These are phyloP conservation scores for Pseudorhiza aurosa DNA, from an alignment of 30 jellyfish, hydroid and myxozoan species.

Conservation along the genomic window DNA sequence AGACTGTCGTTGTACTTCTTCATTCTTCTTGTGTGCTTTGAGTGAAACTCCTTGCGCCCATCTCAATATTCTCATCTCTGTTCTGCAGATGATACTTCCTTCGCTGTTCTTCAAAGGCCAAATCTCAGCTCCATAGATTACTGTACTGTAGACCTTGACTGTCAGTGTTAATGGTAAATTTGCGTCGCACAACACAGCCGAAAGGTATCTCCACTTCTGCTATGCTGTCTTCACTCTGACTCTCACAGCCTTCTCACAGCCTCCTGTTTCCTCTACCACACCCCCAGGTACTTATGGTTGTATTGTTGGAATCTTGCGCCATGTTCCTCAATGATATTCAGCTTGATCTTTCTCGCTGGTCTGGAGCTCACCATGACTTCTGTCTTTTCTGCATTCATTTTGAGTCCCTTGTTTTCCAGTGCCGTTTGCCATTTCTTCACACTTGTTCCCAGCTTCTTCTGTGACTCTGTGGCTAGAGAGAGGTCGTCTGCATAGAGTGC, in stretches of 20 bases:
- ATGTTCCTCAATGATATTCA: background rate
- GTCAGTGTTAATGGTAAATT: background rate
- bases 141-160: background rate
- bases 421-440: background rate
- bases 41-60: too few species aligned
- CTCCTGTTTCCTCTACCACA: constrained; percentile 5
- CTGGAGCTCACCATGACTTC: background rate
- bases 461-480: background rate
- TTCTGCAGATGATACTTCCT: too few species aligned
- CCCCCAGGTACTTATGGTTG: too few species aligned
- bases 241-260: background rate
- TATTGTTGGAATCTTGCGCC: background rate
- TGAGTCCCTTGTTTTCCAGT: constrained; percentile 13
- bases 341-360: background rate
- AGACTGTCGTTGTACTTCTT: too few species aligned
- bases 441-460: background rate
- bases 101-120: too few species aligned
- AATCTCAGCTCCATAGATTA: constrained; percentile 12
- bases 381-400: constrained; percentile 11
- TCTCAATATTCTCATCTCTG: too few species aligned
- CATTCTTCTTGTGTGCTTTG: too few species aligned
- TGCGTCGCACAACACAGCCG: constrained; percentile 6
- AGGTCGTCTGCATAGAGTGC: constrained; percentile 5
- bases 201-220: background rate
- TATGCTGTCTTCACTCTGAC: background rate